phyloP scores from a whole-genome alignment of 2,888 invertebrate genomes.

The Coelogynopora nodosa region DNA sequence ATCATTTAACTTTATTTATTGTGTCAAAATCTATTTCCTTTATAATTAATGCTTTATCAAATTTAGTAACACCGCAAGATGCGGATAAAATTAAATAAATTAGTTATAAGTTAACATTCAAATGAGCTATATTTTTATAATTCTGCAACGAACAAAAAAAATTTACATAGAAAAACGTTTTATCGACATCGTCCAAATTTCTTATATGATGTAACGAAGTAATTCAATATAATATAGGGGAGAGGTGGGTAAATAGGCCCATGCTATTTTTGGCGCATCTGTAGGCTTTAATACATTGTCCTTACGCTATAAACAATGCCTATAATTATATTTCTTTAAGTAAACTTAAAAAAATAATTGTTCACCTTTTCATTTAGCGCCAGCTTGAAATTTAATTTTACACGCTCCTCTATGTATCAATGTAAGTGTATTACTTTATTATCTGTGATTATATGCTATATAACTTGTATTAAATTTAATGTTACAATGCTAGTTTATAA shows the following conservation, averaged over 20 bases:
- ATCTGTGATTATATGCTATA: constrained; percentile 11
- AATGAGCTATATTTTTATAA: too few relatives aligned
- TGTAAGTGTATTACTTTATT: constrained; percentile 1
- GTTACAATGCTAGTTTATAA: constrained; percentile 14
- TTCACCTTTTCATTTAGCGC: constrained; percentile 5
- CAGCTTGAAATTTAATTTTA: constrained; percentile 17
- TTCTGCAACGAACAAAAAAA: too few relatives aligned
- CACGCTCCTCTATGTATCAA: neutral
- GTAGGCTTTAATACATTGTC: neutral
- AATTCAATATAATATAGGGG: too few relatives aligned
- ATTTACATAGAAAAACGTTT: too few relatives aligned
- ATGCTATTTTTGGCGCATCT: constrained; percentile 9
- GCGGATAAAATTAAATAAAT: too few relatives aligned
- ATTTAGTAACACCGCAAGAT: too few relatives aligned
- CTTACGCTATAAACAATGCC: constrained; percentile 15
- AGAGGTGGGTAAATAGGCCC: neutral
- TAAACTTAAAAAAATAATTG: constrained; percentile 15
- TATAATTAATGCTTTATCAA: too few relatives aligned
- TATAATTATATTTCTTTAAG: constrained; percentile 4
- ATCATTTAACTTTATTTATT: too few relatives aligned
- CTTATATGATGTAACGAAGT: too few relatives aligned
- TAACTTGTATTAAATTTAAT: neutral
- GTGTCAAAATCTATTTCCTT: too few relatives aligned
- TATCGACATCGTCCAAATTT: too few relatives aligned
- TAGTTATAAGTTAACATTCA: too few relatives aligned